A percentile compares a stretch with the other conserved stretches of the same genome.
Conservation (phyloP, 2,113 vertebrate genomes). For the Alces alces region DNA sequence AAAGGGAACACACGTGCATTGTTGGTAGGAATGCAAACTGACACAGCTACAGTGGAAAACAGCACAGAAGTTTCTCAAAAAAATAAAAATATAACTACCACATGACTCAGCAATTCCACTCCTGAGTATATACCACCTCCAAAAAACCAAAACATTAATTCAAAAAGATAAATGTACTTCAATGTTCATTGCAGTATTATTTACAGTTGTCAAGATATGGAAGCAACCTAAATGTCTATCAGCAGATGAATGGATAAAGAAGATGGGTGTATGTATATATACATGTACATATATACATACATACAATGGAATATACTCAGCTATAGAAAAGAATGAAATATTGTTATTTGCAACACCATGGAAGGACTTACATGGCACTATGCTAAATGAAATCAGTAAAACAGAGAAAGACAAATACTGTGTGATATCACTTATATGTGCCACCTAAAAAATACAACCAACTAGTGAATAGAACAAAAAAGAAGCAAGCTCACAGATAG, state of each 20-base stretch:
- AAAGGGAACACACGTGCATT: background rate
- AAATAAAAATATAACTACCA: background rate
- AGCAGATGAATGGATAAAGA: background rate
- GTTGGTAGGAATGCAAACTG: background rate
- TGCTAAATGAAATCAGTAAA: background rate
- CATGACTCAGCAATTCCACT: background rate
- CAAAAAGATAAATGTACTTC: background rate
- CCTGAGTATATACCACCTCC: background rate
- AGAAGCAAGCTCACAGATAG: background rate
- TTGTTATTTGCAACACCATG: background rate
- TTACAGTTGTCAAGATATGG: background rate
- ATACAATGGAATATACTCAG: background rate
- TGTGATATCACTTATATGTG: background rate
- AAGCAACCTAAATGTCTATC: background rate
- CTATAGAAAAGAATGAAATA: background rate
- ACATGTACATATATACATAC: background rate
- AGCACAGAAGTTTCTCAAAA: background rate
- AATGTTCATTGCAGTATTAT: background rate
- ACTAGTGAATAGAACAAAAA: background rate
- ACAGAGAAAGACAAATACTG: background rate
- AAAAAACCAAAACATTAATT: background rate
- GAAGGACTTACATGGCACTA: background rate
- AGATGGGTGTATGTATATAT: background rate
- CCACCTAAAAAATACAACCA: background rate
- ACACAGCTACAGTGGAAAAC: background rate